phyloP scores from a whole-genome alignment of 2,888 invertebrate species.

The Torymus texanus region DNA sequence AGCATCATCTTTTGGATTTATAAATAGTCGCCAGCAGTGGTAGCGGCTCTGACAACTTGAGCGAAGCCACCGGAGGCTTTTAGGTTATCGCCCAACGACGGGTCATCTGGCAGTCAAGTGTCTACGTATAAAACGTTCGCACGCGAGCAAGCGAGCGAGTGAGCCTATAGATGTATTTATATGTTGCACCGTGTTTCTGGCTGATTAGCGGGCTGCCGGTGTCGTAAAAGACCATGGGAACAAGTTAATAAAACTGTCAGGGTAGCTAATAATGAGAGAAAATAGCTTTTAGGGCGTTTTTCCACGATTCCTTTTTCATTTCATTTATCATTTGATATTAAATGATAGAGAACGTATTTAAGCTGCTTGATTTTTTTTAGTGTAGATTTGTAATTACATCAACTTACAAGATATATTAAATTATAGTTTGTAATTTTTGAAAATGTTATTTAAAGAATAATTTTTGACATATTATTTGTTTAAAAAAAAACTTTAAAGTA shows the following conservation, averaged over 20 bases:
- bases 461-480: too few relatives aligned
- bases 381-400: not conserved
- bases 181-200: conserved; percentile 55
- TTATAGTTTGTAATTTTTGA: too few relatives aligned
- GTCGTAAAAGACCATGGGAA: conserved; percentile 72
- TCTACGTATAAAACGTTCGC: conserved; percentile 67
- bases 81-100: conserved; percentile 74
- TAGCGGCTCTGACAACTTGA: conserved; percentile 72
- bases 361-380: too few relatives aligned
- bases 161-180: conserved; percentile 48
- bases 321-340: too few relatives aligned
- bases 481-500: too few relatives aligned
- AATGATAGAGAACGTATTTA: too few relatives aligned
- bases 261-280: conserved; percentile 31
- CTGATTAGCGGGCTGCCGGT: conserved; percentile 69
- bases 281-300: not conserved
- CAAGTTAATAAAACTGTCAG: conserved; percentile 70
- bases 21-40: conserved; percentile 67
- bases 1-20: conserved; percentile 60
- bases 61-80: conserved; percentile 72
- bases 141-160: conserved; percentile 47
- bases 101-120: conserved; percentile 76
- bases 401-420: too few relatives aligned
- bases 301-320: too few relatives aligned
- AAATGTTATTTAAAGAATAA: too few relatives aligned